Evolutionary conservation across 1,140 invertebrate species (phyloP).

Genomic region (Heterodera carotae): DNA sequence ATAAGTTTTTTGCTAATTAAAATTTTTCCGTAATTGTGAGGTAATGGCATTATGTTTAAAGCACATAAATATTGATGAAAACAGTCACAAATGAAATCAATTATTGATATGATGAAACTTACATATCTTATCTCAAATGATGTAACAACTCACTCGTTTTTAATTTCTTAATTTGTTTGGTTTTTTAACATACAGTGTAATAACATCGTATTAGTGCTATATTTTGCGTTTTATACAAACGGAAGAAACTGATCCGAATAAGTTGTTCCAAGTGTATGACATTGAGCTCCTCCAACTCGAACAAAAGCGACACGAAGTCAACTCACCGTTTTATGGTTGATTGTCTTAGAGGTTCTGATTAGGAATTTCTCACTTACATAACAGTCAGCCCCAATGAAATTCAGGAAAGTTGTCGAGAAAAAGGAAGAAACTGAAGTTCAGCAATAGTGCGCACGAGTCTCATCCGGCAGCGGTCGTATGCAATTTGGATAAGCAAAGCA

Average conservation of each 20-base stretch:
- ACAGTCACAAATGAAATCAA: too few relatives aligned
- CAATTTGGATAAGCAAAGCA: slow-evolving; percentile 29
- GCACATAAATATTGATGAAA: too few relatives aligned
- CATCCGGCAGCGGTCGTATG: slow-evolving; percentile 25
- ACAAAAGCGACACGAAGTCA: slow-evolving; percentile 28
- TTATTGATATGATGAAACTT: too few relatives aligned
- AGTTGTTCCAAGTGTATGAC: slow-evolving; percentile 28
- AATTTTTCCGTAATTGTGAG: too few relatives aligned
- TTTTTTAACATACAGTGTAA: not conserved
- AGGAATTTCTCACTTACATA: slow-evolving; percentile 6
- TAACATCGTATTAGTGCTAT: not conserved
- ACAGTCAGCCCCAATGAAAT: slow-evolving; percentile 23
- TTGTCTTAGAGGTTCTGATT: slow-evolving; percentile 27
- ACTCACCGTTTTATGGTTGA: slow-evolving; percentile 30
- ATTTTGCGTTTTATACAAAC: not conserved
- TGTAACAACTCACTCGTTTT: too few relatives aligned
- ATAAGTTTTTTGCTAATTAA: too few relatives aligned
- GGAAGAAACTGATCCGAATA: not conserved
- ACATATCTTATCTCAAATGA: too few relatives aligned
- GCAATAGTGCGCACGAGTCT: not conserved
- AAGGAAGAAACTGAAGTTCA: slow-evolving; percentile 65
- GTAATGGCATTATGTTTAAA: too few relatives aligned
- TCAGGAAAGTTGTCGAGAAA: slow-evolving; percentile 65
- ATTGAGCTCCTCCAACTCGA: slow-evolving; percentile 21
- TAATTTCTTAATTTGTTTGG: not conserved